These are phyloP conservation scores for Kuschelorhynchus macadamiae DNA, from an alignment of 2,888 invertebrate species.

Conservation along the genomic window DNA sequence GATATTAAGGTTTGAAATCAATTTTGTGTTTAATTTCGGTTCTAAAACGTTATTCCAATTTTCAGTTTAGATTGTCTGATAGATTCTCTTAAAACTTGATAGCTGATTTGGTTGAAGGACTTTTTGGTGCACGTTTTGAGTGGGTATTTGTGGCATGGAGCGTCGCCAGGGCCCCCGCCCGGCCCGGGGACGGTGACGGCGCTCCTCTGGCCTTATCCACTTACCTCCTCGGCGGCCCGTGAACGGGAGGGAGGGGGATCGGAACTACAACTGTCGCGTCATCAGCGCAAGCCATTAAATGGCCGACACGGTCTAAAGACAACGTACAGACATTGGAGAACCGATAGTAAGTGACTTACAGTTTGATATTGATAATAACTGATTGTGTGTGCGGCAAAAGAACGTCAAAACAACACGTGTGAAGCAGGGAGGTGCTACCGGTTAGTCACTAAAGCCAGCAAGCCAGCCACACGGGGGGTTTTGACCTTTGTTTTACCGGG, in stretches of 20 bases:
- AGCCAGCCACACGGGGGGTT: slow-evolving; percentile 70
- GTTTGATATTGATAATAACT: slow-evolving; percentile 46
- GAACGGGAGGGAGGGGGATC: slow-evolving; percentile 71
- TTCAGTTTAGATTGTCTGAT: neutral
- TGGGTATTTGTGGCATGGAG: slow-evolving; percentile 54
- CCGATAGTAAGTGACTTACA: slow-evolving; percentile 61
- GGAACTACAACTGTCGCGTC: slow-evolving; percentile 59
- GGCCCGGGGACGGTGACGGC: slow-evolving; percentile 56
- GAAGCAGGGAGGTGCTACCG: slow-evolving; percentile 68
- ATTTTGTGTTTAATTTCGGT: too few species aligned
- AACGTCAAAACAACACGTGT: slow-evolving; percentile 71
- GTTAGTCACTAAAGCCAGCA: slow-evolving; percentile 70
- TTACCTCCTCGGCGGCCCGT: slow-evolving; percentile 70
- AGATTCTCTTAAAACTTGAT: slow-evolving; percentile 6
- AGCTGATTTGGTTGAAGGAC: slow-evolving; percentile 12
- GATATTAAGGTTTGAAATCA: too few species aligned
- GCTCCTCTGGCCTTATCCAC: slow-evolving; percentile 69
- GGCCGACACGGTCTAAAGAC: slow-evolving; percentile 76
- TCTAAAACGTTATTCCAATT: too few species aligned
- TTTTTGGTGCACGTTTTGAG: slow-evolving; percentile 14
- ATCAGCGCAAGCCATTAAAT: slow-evolving; percentile 70
- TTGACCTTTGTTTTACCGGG: slow-evolving; percentile 70
- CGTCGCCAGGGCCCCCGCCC: slow-evolving; percentile 58
- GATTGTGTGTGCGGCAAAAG: slow-evolving; percentile 69
- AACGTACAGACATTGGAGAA: slow-evolving; percentile 68